These are phyloP conservation scores for Alfaro cultratus DNA, from an alignment of 2,797 vertebrate species.

Conservation along the genomic window DNA sequence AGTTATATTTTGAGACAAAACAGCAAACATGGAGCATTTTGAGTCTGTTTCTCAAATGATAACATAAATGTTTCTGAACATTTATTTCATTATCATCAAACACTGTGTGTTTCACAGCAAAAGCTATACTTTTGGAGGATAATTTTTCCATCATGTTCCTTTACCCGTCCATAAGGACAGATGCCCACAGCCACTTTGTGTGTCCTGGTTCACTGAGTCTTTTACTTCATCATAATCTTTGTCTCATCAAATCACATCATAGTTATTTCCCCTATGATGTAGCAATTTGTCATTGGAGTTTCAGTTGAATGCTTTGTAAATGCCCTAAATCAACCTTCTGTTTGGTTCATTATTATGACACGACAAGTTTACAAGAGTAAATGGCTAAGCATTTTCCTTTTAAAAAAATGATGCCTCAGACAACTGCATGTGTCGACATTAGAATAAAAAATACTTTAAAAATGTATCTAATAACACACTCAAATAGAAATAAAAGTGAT, in stretches of 20 bases:
- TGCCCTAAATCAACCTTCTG: conserved; percentile 69
- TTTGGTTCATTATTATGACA: conserved; percentile 50
- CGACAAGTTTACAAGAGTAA: conserved; percentile 34
- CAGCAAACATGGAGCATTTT: conserved; percentile 16
- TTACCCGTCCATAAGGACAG: conserved; percentile 71
- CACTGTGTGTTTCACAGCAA: conserved; percentile 31
- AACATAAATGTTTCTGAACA: neutral
- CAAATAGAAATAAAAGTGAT: conserved; percentile 5
- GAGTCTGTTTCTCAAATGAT: conserved; percentile 18
- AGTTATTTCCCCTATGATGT: conserved; percentile 65
- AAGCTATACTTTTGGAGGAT: conserved; percentile 56
- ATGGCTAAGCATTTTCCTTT: neutral
- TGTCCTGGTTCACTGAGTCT: conserved; percentile 73
- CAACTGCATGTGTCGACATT: neutral
- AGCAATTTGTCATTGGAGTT: conserved; percentile 71
- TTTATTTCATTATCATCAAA: conserved; percentile 20
- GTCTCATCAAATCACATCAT: conserved; percentile 81
- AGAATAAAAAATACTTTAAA: neutral
- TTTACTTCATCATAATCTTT: conserved; percentile 77
- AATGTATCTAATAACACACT: conserved; percentile 15
- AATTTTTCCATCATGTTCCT: conserved; percentile 56
- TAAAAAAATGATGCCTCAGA: neutral
- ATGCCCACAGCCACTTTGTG: conserved; percentile 68
- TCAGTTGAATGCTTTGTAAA: conserved; percentile 66
- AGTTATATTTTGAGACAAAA: conserved; percentile 5